phyloP scores from a whole-genome alignment of 1,140 invertebrate genomes.

The Pogonomyrmex californicus region DNA sequence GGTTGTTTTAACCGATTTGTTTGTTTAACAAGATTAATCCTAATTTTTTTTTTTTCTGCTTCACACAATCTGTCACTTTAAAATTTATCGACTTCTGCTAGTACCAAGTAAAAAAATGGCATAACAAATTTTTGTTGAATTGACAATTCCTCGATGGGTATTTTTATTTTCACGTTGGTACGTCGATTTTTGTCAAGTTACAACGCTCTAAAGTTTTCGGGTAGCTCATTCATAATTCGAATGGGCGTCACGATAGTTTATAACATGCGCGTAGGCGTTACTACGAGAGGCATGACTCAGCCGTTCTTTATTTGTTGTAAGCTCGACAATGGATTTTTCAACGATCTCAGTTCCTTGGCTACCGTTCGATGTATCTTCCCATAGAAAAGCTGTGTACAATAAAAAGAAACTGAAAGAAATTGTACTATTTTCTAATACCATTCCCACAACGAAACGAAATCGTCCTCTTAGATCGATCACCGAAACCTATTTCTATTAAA shows the following conservation, averaged over 20 bases:
- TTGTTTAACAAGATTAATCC: not conserved
- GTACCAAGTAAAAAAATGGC: not conserved
- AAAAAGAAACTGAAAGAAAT: conserved; percentile 39
- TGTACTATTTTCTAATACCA: not conserved
- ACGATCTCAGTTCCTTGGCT: not conserved
- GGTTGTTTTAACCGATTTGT: not conserved
- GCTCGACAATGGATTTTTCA: conserved; percentile 44
- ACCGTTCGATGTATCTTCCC: not conserved
- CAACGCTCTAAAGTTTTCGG: conserved; percentile 8
- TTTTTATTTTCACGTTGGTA: not conserved
- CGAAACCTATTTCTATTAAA: not conserved
- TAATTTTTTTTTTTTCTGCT: not conserved
- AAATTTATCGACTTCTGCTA: conserved; percentile 10
- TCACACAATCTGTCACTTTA: not conserved
- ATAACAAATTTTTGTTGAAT: not conserved
- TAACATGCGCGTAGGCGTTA: conserved; percentile 17
- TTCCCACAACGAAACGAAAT: not conserved
- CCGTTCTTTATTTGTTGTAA: conserved; percentile 55
- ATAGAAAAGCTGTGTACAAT: not conserved
- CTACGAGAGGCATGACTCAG: conserved; percentile 30
- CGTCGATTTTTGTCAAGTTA: conserved; percentile 8
- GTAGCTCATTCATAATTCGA: conserved; percentile 44
- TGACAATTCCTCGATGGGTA: no score
- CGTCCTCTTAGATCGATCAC: not conserved
- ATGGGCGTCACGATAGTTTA: not conserved